These are phyloP conservation scores for Brachypterus glaber DNA, from an alignment of 2,888 invertebrate species.

Conservation along the genomic window DNA sequence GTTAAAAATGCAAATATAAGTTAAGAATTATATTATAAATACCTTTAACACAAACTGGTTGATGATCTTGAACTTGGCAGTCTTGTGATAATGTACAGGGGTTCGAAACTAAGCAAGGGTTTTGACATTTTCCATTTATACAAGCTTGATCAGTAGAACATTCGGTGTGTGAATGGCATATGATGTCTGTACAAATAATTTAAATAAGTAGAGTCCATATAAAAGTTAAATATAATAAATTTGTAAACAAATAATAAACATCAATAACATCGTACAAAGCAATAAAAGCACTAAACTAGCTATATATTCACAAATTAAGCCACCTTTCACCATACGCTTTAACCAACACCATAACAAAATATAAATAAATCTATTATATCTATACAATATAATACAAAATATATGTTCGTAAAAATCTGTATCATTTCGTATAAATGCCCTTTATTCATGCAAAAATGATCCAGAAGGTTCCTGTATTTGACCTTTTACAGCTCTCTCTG, in stretches of 20 bases:
- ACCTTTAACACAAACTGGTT: conserved; percentile 77
- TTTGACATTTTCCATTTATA: conserved; percentile 66
- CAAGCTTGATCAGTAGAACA: conserved; percentile 73
- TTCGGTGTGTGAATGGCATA: conserved; percentile 69
- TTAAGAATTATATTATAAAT: conserved; percentile 19
- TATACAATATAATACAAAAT: conserved; percentile 20
- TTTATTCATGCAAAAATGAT: conserved; percentile 27
- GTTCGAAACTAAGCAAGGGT: conserved; percentile 67
- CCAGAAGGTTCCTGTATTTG: conserved; percentile 31
- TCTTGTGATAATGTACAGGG: conserved; percentile 68
- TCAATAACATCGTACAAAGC: too few species aligned
- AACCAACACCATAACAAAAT: conserved; percentile 10
- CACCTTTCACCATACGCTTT: too few species aligned
- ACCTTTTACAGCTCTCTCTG: conserved; percentile 31
- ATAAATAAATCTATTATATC: conserved; percentile 19
- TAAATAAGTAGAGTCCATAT: too few species aligned
- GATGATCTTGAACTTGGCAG: conserved; percentile 74
- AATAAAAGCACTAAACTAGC: too few species aligned
- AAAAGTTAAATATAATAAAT: too few species aligned
- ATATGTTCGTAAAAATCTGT: conserved; percentile 17
- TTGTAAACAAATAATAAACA: too few species aligned
- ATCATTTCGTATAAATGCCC: conserved; percentile 21
- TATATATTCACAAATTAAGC: too few species aligned
- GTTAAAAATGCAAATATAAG: neutral
- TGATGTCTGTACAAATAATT: conserved; percentile 51